Base-by-base conservation (phyloP, 2,888 invertebrate genomes). In the Eupithecia inturbata region DNA sequence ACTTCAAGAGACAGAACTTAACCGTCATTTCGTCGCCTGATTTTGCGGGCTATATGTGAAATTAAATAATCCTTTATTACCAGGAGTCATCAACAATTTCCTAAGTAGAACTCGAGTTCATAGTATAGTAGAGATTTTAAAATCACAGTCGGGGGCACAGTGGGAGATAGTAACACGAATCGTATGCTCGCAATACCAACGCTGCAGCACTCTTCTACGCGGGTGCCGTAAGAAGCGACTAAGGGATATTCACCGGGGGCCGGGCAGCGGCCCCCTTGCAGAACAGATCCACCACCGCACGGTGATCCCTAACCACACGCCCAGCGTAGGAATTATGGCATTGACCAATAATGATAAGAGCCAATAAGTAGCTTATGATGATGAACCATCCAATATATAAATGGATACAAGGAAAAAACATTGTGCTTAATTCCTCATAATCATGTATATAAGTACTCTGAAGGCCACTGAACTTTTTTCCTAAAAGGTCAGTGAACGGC, bases 391-490 rank as follows among this genome's bases (percentile, higher is more conserved):
- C 49, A 49, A 62, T n/a, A 19, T 31, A 9, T 31, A 1, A 33
- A 31, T 12, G 36, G 3, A 19, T 63, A 63, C 22, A 22, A 22
- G 14, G 36, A 41, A 41, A 36, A 31, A 64, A 33, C 66, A 39
- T 66, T 26, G 31, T 31, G 7, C 7, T 64, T n/a, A 63, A 70
- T 75, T 70, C 67, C 67, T 72, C 63, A 26, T 70, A 31, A 39
- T 60, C 26, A 66, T 71, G 68, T 66, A 57, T 31, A 19, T 64
- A 45, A 9, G 70, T 63, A 68, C 45, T 66, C 49, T 19, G 62
- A 62, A 63, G 68, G 75, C 69, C 72, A 75, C 22, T 75, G 75
- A 75, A 72, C 75, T 73, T 71, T 36, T 66, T 45, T 60, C 28
- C 53, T 70, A 57, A 67, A 67, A 67, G 67, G 72, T 75, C 75